Evolutionary conservation across 2,888 invertebrate species (phyloP).

Genomic region (Latheticus oryzae): DNA sequence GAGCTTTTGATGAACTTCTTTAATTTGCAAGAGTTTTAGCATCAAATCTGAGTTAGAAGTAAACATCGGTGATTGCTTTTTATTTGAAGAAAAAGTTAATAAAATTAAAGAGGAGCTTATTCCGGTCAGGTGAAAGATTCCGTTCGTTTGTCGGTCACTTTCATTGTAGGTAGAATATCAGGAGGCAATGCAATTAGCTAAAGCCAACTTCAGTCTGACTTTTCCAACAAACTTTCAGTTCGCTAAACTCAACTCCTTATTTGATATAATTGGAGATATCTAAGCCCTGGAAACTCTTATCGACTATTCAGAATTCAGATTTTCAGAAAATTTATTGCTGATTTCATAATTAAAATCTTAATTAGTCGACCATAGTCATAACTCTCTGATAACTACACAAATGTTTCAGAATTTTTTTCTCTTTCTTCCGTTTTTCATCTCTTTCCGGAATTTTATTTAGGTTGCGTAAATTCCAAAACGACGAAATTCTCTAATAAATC

Average conservation of each 20-base stretch:
- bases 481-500: slow-evolving; percentile 27
- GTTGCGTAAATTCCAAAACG: slow-evolving; percentile 14
- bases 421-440: slow-evolving; percentile 1
- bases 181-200: slow-evolving; percentile 52
- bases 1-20: slow-evolving; percentile 5
- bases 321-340: slow-evolving; percentile 53
- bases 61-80: slow-evolving; percentile 39
- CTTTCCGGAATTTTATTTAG: slow-evolving; percentile 8
- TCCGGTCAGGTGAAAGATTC: slow-evolving; percentile 51
- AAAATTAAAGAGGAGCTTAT: slow-evolving; percentile 47
- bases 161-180: slow-evolving; percentile 54
- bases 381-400: slow-evolving; percentile 30
- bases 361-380: slow-evolving; percentile 38
- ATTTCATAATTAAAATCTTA: slow-evolving; percentile 53
- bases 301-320: slow-evolving; percentile 50
- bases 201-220: slow-evolving; percentile 48
- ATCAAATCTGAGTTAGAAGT: slow-evolving; percentile 27
- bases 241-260: slow-evolving; percentile 48
- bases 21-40: slow-evolving; percentile 19
- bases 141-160: slow-evolving; percentile 54
- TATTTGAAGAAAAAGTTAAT: slow-evolving; percentile 39
- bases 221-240: slow-evolving; percentile 48
- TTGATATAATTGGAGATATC: slow-evolving; percentile 54
- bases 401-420: slow-evolving; percentile 26
- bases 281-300: slow-evolving; percentile 49